These are phyloP conservation scores for Epinotia demarniana DNA, from an alignment of 2,888 invertebrate species.

Conservation along the genomic window DNA sequence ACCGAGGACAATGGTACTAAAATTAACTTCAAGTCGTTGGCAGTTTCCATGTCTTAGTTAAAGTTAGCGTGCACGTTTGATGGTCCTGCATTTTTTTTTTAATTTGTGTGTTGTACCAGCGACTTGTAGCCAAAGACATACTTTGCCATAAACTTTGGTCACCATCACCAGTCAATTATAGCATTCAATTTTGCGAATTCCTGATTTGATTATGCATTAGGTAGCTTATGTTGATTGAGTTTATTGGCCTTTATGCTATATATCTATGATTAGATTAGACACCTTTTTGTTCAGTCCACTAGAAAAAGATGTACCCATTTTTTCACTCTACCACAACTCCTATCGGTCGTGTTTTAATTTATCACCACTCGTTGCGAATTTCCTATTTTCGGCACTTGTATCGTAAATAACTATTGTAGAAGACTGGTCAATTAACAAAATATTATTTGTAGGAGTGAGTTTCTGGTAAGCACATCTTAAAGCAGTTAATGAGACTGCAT, in stretches of 20 bases:
- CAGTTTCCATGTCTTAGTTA: conserved; percentile 9
- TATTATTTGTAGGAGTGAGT: background rate
- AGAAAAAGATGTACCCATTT: too few relatives aligned
- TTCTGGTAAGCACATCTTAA: conserved; percentile 11
- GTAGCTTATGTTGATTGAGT: conserved; percentile 18
- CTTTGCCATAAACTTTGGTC: background rate
- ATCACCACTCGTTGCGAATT: too few relatives aligned
- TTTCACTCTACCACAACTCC: too few relatives aligned
- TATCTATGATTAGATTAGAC: too few relatives aligned
- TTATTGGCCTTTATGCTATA: conserved; percentile 16
- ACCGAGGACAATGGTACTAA: conserved; percentile 73
- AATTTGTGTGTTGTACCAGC: conserved; percentile 8
- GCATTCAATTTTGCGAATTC: conserved; percentile 8
- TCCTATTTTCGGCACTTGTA: too few relatives aligned
- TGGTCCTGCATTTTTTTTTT: conserved; percentile 2
- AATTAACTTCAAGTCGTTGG: conserved; percentile 45
- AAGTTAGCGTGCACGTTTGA: conserved; percentile 22
- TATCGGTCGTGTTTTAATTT: too few relatives aligned
- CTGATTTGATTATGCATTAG: conserved; percentile 15
- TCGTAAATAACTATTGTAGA: too few relatives aligned
- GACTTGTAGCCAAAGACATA: conserved; percentile 13
- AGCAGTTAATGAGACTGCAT: conserved; percentile 16
- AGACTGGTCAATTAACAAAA: conserved; percentile 12
- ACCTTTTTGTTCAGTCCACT: too few relatives aligned
- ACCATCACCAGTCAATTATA: conserved; percentile 6